Percentiles rank a stretch among this genome's conserved stretches.
Conservation (phyloP, 2,113 vertebrate species). For the Clarias batrachus region DNA sequence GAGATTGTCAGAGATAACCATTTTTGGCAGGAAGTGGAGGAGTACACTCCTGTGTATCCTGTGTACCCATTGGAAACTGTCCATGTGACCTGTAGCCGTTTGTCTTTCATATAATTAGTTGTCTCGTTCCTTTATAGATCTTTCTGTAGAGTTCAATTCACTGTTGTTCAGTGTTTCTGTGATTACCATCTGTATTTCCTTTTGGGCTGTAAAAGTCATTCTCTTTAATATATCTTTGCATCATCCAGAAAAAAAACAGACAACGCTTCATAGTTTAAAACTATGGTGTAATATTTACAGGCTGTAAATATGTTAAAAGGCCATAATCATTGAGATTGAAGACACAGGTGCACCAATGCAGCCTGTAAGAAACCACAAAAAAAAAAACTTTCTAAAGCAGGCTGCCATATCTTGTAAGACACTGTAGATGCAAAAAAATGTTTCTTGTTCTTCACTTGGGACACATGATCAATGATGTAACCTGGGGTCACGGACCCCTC, state of each 20-base stretch:
- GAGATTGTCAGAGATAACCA: background rate
- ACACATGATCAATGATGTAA: background rate
- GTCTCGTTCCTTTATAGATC: background rate
- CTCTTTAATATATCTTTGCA: too few relatives aligned
- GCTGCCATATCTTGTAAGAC: background rate
- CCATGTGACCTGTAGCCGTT: background rate
- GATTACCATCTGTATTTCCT: background rate
- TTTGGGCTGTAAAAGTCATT: background rate
- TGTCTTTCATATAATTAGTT: background rate
- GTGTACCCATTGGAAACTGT: constrained; percentile 41
- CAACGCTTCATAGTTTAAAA: too few relatives aligned
- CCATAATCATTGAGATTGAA: too few relatives aligned
- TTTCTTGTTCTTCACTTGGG: background rate
- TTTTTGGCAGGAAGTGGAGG: background rate
- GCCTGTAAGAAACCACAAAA: too few relatives aligned
- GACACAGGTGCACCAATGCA: too few relatives aligned
- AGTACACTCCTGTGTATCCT: background rate
- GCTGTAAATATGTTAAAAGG: too few relatives aligned
- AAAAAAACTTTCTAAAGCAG: background rate
- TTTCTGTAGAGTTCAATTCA: background rate
- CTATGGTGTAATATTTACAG: too few relatives aligned
- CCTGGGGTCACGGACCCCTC: background rate
- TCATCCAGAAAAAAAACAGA: too few relatives aligned
- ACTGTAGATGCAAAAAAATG: background rate
- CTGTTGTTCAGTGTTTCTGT: background rate